A percentile compares a stretch with the other conserved stretches of the same genome.
Conservation (phyloP, 1,140 invertebrate genomes). For the Venustaconcha ellipsiformis region DNA sequence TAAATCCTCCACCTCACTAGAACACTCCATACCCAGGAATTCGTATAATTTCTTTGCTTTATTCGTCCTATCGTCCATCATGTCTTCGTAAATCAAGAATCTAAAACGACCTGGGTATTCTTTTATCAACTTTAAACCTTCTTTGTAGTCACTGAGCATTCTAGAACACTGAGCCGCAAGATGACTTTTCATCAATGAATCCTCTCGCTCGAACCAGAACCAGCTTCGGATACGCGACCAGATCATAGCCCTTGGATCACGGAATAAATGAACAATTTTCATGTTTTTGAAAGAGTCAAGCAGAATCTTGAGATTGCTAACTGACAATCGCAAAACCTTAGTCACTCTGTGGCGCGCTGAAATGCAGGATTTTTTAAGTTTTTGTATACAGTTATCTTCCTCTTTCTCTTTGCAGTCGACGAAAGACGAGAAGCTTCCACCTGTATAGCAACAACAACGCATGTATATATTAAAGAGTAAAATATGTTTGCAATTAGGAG, state of each 20-base stretch:
- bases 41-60: constrained; percentile 7
- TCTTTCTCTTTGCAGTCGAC: no score
- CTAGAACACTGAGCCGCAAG: constrained; percentile 10
- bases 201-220: not conserved
- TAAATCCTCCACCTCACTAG: not conserved
- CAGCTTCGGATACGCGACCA: constrained; percentile 16
- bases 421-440: no score
- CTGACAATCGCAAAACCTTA: constrained; percentile 15
- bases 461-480: no score
- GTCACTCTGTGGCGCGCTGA: constrained; percentile 7
- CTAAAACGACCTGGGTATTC: constrained; percentile 15
- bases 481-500: no score
- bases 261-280: constrained; percentile 25
- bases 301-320: constrained; percentile 5
- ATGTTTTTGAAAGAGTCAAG: not conserved
- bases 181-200: constrained; percentile 1
- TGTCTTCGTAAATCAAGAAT: constrained; percentile 25
- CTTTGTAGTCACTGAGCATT: constrained; percentile 10
- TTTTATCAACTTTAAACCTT: constrained; percentile 4
- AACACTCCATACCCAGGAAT: constrained; percentile 10
- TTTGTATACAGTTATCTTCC: no score
- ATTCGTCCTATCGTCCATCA: not conserved
- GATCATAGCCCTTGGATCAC: constrained; percentile 18
- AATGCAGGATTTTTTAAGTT: not conserved
- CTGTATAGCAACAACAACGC: no score